These are phyloP conservation scores for Psilopogon haemacephalus DNA, from an alignment of 2,113 vertebrate genomes.

Conservation along the genomic window DNA sequence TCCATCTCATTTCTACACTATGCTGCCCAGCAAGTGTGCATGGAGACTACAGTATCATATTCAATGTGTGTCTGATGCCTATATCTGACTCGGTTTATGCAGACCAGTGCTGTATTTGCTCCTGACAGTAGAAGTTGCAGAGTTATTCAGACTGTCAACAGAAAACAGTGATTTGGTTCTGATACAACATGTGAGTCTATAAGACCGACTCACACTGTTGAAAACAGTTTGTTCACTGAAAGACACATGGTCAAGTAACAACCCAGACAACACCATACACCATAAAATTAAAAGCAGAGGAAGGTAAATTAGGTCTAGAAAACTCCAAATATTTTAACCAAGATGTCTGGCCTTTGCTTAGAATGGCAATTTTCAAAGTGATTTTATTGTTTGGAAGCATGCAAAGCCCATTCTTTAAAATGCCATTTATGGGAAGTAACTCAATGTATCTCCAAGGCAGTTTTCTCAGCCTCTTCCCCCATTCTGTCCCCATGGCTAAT, in stretches of 20 bases:
- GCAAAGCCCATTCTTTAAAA: neutral
- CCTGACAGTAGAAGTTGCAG: neutral
- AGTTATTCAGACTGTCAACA: too few species aligned
- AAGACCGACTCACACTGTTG: neutral
- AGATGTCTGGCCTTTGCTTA: neutral
- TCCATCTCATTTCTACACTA: neutral
- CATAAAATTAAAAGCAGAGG: neutral
- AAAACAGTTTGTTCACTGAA: neutral
- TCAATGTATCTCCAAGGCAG: neutral
- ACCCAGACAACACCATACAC: neutral
- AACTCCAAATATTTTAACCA: neutral
- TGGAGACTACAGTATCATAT: neutral
- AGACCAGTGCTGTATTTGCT: neutral
- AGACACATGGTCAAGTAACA: neutral
- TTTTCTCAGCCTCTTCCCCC: neutral
- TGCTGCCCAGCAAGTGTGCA: neutral
- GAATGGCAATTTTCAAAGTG: neutral
- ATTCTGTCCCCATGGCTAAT: accelerated
- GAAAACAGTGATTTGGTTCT: neutral
- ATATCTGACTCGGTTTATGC: neutral
- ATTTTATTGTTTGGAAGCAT: neutral
- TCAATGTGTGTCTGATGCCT: neutral
- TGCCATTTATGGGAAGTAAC: neutral
- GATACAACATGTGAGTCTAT: neutral
- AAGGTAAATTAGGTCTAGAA: neutral